Evolutionary conservation across 2,113 vertebrate genomes (phyloP).

Genomic region (Albula glossodonta): DNA sequence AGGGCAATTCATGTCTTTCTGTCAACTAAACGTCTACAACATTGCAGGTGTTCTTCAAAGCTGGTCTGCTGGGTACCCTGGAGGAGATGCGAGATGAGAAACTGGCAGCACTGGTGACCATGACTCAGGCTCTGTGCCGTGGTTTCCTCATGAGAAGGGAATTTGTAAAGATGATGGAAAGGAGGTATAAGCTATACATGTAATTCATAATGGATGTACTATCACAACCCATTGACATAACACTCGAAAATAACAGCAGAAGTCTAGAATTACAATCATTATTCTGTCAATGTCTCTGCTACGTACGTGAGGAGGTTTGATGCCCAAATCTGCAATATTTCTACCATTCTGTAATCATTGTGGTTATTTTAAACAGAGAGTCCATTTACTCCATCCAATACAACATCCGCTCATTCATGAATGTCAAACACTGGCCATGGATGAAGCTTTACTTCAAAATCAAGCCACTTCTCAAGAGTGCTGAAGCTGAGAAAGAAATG

Average conservation of each 20-base stretch:
- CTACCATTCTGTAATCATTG: not conserved
- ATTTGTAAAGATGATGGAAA: conserved; percentile 71
- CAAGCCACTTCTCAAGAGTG: conserved; percentile 77
- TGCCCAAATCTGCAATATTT: not conserved
- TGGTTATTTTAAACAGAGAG: conserved; percentile 58
- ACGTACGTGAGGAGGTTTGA: not conserved
- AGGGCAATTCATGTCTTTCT: not conserved
- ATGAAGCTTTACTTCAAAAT: conserved; percentile 78
- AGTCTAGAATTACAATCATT: not conserved
- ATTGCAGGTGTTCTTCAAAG: conserved; percentile 92
- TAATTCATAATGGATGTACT: not conserved
- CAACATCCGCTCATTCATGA: conserved; percentile 81
- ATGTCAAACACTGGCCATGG: conserved; percentile 80
- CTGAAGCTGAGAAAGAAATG: conserved; percentile 75
- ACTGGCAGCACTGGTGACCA: conserved; percentile 53
- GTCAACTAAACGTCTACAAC: not conserved
- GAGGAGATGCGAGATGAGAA: conserved; percentile 97
- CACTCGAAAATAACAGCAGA: not conserved
- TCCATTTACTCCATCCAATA: conserved; percentile 84
- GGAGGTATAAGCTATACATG: conserved; percentile 38
- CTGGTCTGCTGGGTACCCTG: conserved; percentile 84
- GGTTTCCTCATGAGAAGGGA: conserved; percentile 68
- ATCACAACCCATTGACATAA: not conserved
- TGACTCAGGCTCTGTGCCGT: conserved; percentile 45
- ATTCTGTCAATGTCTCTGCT: not conserved